A percentile compares a stretch with the other conserved stretches of the same genome.
Conservation (phyloP, 2,888 invertebrate genomes). For the Epirrhoe tristata region DNA sequence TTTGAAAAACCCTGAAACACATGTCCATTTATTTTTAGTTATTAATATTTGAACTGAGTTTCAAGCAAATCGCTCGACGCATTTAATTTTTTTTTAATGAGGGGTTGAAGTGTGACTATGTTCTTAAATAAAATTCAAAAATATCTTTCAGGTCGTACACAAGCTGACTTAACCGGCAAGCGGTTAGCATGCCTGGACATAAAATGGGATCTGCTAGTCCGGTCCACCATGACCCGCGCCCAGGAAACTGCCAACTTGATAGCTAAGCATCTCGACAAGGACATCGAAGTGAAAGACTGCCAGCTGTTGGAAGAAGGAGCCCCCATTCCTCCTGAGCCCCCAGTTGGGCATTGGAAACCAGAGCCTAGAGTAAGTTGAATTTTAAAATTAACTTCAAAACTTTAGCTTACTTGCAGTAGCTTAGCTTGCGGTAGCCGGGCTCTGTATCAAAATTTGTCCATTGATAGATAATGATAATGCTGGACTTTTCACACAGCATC, state of each 20-base stretch:
- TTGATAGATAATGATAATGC: too few species aligned
- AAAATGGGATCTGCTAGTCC: conserved; percentile 92
- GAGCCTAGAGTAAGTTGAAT: conserved; percentile 83
- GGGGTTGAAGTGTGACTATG: too few species aligned
- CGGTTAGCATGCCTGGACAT: conserved; percentile 91
- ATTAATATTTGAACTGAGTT: too few species aligned
- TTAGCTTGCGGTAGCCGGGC: too few species aligned
- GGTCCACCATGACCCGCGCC: conserved; percentile 97
- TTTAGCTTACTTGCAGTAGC: too few species aligned
- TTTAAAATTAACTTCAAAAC: neutral
- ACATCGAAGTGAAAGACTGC: conserved; percentile 87
- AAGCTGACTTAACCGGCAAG: conserved; percentile 94
- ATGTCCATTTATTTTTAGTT: too few species aligned
- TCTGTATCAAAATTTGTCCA: too few species aligned
- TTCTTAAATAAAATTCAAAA: neutral
- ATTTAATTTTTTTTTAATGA: too few species aligned
- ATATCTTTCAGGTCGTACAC: conserved; percentile 88
- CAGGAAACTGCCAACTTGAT: conserved; percentile 96
- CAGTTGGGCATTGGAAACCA: conserved; percentile 94
- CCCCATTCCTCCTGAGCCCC: conserved; percentile 97
- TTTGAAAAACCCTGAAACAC: too few species aligned
- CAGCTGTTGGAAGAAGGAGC: conserved; percentile 96
- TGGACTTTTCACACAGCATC: too few species aligned
- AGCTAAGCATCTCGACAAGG: conserved; percentile 87
- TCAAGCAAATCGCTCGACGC: too few species aligned